Conservation (phyloP, 2,797 vertebrate species). For the Pangasius macronema region DNA sequence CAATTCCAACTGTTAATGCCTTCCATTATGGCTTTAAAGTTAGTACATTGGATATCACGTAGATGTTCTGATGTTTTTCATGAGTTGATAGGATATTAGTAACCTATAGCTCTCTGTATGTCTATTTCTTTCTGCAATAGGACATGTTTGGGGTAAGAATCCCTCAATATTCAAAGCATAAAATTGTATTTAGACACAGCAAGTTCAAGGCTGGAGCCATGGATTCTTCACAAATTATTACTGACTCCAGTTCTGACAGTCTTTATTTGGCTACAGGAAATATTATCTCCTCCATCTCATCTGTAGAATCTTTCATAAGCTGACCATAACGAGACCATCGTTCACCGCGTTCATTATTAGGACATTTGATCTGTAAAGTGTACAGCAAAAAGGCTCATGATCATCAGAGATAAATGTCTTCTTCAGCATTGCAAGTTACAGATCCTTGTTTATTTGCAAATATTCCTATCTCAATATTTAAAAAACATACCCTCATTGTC, state of each 20-base stretch:
- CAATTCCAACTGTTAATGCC: background rate
- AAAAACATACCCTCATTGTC: background rate
- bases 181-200: slow-evolving; percentile 32
- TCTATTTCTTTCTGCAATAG: background rate
- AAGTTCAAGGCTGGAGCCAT: slow-evolving; percentile 21
- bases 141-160: background rate
- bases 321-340: background rate
- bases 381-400: background rate
- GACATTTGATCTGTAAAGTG: background rate
- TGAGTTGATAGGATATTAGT: background rate
- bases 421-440: background rate
- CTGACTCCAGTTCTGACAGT: slow-evolving; percentile 1
- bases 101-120: background rate
- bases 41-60: background rate
- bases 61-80: background rate
- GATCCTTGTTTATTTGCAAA: background rate
- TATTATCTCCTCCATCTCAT: background rate
- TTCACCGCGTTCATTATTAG: background rate
- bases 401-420: background rate
- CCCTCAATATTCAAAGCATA: slow-evolving; percentile 15
- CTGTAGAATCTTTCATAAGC: background rate
- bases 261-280: background rate
- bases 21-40: background rate
- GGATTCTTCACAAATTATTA: slow-evolving; percentile 15
- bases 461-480: background rate